Base-by-base conservation (phyloP, 2,113 vertebrate genomes). In the Myxocyprinus asiaticus region DNA sequence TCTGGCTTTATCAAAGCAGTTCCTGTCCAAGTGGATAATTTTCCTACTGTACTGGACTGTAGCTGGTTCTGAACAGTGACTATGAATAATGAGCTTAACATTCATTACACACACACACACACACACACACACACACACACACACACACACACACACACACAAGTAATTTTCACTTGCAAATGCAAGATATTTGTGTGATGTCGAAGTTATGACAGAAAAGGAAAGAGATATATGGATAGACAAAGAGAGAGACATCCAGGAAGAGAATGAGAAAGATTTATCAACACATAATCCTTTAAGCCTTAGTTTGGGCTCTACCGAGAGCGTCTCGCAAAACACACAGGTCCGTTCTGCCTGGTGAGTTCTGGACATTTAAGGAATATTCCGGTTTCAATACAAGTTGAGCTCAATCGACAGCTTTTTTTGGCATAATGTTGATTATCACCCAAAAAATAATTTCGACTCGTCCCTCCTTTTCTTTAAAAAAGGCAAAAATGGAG, bases 211-310 rank as follows among this genome's bases (percentile, higher is more conserved):
- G 33, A 64, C 61, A 9, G 15, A 42, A 50, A 33, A 58, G 9
- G 17, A 64, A 33, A 44, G 63, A 78, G 65, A 79, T n/a, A 53
- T 4, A 62, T 5, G 10, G 58, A 77, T 4, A 44, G 9, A 71
- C 53, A 66, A 50, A 33, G 42, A 77, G 51, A 51, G 72, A 12
- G n/a, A n/a, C n/a, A n/a, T n/a, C n/a, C n/a, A n/a, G n/a, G n/a
- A 53, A 61, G 4, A 53, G 9, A n/a, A 11, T 45, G 43, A 15
- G 9, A n/a, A 6, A 67, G 5, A 64, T 84, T 89, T 63, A 88
- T 80, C 80, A 85, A 62, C 75, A 80, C 79, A 78, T 92, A 89
- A 92, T 90, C 89, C 88, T 85, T 87, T 91, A 91, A 92, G 91
- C 90, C 86, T 65, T 85, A 83, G 55, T 6, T 7, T 56, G 53